Evolutionary conservation across 2,113 vertebrate genomes (phyloP).

Genomic region (Chamaea fasciata): DNA sequence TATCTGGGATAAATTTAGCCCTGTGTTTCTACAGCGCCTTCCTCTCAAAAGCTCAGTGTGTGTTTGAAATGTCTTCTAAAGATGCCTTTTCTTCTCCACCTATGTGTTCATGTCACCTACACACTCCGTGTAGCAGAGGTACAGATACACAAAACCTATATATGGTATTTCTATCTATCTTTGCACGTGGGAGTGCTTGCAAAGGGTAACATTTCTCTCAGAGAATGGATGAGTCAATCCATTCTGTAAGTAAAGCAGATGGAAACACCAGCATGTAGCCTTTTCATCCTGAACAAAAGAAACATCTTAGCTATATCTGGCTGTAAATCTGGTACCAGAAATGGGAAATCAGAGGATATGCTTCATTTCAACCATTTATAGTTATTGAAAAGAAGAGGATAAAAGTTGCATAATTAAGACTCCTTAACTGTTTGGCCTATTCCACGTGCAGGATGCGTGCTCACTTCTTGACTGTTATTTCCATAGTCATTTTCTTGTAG

Average conservation of each 20-base stretch:
- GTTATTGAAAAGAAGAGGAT: background rate
- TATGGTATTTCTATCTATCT: background rate
- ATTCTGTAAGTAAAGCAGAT: background rate
- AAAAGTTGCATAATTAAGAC: background rate
- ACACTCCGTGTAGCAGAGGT: background rate
- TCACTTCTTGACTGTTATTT: background rate
- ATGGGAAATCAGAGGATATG: background rate
- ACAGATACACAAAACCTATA: background rate
- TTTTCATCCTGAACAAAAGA: background rate
- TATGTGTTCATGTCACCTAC: background rate
- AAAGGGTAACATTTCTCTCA: background rate
- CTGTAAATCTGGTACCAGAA: background rate
- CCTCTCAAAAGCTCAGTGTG: background rate
- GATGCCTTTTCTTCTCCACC: background rate
- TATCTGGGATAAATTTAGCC: background rate
- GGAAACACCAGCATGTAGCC: background rate
- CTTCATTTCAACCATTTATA: background rate
- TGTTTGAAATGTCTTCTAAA: background rate
- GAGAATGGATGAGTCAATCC: background rate
- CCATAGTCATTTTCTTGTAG: background rate
- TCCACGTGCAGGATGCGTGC: background rate
- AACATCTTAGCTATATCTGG: background rate
- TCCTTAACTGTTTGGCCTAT: background rate
- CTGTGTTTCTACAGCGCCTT: background rate
- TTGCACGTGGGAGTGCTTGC: background rate